A percentile compares a stretch with the other conserved stretches of the same genome.
Conservation (phyloP, 2,113 vertebrate genomes). For the Rostratula benghalensis region DNA sequence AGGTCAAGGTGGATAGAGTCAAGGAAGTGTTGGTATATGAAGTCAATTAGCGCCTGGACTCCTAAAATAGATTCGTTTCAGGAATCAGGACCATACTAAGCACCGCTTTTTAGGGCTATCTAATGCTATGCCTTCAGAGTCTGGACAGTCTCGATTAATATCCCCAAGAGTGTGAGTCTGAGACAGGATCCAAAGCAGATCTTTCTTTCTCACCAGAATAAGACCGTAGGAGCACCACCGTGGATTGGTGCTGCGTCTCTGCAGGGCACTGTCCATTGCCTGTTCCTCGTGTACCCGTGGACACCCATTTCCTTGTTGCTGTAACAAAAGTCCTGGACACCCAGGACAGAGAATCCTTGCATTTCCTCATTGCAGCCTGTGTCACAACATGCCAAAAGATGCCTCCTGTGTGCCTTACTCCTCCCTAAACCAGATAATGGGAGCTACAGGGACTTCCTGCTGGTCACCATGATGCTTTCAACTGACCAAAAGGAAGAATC, state of each 20-base stretch:
- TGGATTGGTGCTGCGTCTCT: background rate
- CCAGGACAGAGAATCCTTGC: background rate
- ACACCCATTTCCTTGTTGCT: background rate
- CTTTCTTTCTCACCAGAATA: background rate
- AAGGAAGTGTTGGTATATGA: background rate
- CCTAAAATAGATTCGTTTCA: background rate
- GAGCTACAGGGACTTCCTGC: background rate
- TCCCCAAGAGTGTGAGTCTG: background rate
- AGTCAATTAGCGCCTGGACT: background rate
- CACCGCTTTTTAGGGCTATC: background rate
- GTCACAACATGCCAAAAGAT: accelerated
- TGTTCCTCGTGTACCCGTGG: accelerated
- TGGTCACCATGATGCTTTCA: background rate
- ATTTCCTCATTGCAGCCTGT: background rate
- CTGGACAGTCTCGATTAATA: background rate
- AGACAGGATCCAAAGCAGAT: background rate
- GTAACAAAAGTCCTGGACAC: background rate
- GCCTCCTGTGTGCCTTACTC: background rate
- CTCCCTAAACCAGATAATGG: background rate
- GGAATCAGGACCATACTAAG: background rate
- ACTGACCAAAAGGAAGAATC: background rate
- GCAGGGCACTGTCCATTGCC: background rate
- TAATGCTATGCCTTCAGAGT: background rate
- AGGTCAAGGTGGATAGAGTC: background rate
- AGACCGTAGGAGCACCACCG: background rate